Conservation (phyloP, 2,888 invertebrate species). For the Alviniconcha strummeri region DNA sequence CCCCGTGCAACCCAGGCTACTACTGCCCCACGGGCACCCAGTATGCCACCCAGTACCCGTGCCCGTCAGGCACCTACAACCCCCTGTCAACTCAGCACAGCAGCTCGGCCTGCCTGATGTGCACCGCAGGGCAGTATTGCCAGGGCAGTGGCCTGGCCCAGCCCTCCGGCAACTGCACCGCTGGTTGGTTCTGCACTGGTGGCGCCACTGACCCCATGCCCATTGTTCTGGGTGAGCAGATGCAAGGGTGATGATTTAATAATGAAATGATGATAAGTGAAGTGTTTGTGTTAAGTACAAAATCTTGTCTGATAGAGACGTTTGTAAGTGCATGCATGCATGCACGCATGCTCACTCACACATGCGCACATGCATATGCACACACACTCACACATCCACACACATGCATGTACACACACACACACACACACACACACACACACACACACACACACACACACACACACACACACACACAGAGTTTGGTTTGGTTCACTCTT, state of each 20-base stretch:
- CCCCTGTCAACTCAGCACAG: constrained; percentile 49
- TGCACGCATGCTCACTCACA: too few species aligned
- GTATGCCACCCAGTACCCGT: constrained; percentile 58
- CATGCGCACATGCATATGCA: too few species aligned
- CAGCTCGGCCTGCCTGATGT: constrained; percentile 52
- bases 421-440: too few species aligned
- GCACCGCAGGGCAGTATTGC: constrained; percentile 68
- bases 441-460: too few species aligned
- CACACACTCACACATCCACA: too few species aligned
- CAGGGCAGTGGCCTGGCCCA: constrained; percentile 51
- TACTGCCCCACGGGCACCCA: constrained; percentile 66
- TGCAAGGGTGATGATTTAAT: not conserved
- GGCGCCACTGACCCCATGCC: constrained; percentile 59
- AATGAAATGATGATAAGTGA: too few species aligned
- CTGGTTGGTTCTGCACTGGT: constrained; percentile 70
- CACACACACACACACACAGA: too few species aligned
- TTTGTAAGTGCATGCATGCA: not conserved
- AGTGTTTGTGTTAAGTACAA: too few species aligned
- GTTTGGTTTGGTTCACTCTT: too few species aligned
- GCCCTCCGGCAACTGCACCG: constrained; percentile 62
- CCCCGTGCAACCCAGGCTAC: constrained; percentile 58
- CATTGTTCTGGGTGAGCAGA: constrained; percentile 53
- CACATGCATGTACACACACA: too few species aligned
- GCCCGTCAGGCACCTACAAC: constrained; percentile 66
- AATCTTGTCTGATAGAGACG: not conserved